Base-by-base conservation (phyloP, 2,888 invertebrate species). In the Agapostemon virescens region DNA sequence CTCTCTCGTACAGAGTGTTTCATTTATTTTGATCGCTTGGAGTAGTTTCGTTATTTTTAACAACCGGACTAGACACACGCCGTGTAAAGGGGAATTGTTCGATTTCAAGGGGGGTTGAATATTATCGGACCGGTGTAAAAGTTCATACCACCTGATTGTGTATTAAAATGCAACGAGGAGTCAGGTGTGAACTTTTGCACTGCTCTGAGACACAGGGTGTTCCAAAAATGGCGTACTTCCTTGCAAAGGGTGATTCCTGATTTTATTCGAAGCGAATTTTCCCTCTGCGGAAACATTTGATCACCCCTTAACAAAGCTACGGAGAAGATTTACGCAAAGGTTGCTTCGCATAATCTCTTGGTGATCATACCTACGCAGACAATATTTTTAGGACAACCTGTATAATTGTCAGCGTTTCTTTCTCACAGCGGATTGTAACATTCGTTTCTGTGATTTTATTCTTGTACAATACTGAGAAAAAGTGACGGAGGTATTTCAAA, bases 1-100 rank as follows among this genome's bases (percentile, higher is more conserved):
- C 55, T 67, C 66, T 74, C 70, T 74, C 72, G 42, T 71, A 83
- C 55, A 63, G 63, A 63, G n/a, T 36, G 63, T 63, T 63, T 36
- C 63, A 63, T 63, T 63, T 42, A 30, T 42, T 45, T 61, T 40
- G 13, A 20, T 40, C 17, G 33, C 61, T 63, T 33, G 33, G n/a
- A 63, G 36, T 63, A 36, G 20, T 36, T 63, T 36, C 11, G 61
- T 61, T 61, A n/a, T 33, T 30, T 33, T 20, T 33, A 61, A 33
- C 9, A 30, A 33, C 7, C 33, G 20, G 17, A 11, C 17, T 33
- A 33, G 61, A 33, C n/a, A 49, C 49, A n/a, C n/a, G 20, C 17
- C 33, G 33, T 61, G 20, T 33, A 33, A 49, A 61, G 20, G 33
- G 11, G 5, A 30, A 6, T 61, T 30, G 30, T 61, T 33, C 30